A percentile compares a stretch with the other conserved stretches of the same genome.
These are phyloP conservation scores for Neomorphus geoffroyi DNA, from an alignment of 2,797 vertebrate species.

Conservation along the genomic window DNA sequence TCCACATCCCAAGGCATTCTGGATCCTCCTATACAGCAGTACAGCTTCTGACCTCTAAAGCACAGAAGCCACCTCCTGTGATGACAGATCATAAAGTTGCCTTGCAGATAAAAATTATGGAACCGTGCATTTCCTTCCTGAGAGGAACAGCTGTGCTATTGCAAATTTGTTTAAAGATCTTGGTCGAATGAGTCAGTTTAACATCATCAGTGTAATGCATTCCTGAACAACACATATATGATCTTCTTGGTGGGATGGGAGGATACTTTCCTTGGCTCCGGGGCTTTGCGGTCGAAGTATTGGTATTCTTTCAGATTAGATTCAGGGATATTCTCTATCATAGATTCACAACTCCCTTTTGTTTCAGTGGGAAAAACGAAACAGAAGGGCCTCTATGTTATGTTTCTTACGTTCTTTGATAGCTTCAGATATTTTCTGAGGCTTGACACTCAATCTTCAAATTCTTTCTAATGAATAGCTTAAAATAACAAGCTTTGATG, in stretches of 20 bases:
- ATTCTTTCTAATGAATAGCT: constrained; percentile 18
- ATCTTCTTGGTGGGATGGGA: background rate
- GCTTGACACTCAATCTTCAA: background rate
- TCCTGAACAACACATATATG: background rate
- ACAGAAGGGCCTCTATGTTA: constrained; percentile 23
- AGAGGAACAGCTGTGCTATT: constrained; percentile 47
- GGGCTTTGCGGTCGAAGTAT: background rate
- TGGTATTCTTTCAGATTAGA: constrained; percentile 40
- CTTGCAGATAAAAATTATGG: constrained; percentile 56
- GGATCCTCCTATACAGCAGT: background rate
- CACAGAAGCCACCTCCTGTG: constrained; percentile 50
- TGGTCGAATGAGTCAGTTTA: constrained; percentile 44
- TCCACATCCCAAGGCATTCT: background rate
- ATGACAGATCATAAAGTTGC: constrained; percentile 55
- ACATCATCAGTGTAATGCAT: constrained; percentile 6
- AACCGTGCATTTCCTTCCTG: constrained; percentile 10
- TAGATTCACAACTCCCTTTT: constrained; percentile 24
- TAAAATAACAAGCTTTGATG: constrained; percentile 26
- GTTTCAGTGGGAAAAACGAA: constrained; percentile 33
- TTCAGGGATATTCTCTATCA: constrained; percentile 22
- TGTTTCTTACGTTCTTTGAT: constrained; percentile 11
- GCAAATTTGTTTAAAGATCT: constrained; percentile 39
- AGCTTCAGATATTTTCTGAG: constrained; percentile 31
- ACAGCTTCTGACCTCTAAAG: constrained; percentile 24
- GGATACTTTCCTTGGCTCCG: constrained; percentile 2